These are phyloP conservation scores for Hafferia zeledoni DNA, from an alignment of 2,797 vertebrate genomes.

Conservation along the genomic window DNA sequence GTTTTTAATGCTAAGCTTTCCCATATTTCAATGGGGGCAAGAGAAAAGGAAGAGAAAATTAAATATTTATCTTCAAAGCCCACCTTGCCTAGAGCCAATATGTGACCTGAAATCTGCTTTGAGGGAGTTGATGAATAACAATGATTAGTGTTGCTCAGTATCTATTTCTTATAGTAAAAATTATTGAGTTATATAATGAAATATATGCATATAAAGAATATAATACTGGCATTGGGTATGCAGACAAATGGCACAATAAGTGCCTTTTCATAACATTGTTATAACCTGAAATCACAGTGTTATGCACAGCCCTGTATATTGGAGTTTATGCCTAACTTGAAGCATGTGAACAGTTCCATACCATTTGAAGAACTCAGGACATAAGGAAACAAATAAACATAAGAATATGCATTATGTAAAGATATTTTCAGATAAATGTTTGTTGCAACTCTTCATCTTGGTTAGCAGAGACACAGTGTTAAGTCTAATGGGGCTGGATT, in stretches of 20 bases:
- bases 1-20: not conserved
- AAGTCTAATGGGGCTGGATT: not conserved
- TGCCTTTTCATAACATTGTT: not conserved
- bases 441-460: not conserved
- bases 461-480: not conserved
- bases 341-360: not conserved
- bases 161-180: not conserved
- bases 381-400: not conserved
- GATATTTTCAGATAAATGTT: not conserved
- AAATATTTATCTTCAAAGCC: slow-evolving; percentile 56
- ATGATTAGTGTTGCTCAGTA: not conserved
- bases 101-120: not conserved
- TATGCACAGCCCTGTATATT: not conserved
- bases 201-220: not conserved
- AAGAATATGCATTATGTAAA: not conserved
- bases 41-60: slow-evolving; percentile 39
- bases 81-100: slow-evolving; percentile 1
- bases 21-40: not conserved
- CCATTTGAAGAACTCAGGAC: not conserved
- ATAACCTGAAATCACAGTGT: not conserved
- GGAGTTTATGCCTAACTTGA: not conserved
- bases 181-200: not conserved
- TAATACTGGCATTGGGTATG: not conserved
- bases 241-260: not conserved
- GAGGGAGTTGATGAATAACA: slow-evolving; percentile 7